Evolutionary conservation across 2,797 vertebrate species (phyloP), one percentile per base, ranked within the genome.

Genomic region (Centroberyx gerrardi): DNA sequence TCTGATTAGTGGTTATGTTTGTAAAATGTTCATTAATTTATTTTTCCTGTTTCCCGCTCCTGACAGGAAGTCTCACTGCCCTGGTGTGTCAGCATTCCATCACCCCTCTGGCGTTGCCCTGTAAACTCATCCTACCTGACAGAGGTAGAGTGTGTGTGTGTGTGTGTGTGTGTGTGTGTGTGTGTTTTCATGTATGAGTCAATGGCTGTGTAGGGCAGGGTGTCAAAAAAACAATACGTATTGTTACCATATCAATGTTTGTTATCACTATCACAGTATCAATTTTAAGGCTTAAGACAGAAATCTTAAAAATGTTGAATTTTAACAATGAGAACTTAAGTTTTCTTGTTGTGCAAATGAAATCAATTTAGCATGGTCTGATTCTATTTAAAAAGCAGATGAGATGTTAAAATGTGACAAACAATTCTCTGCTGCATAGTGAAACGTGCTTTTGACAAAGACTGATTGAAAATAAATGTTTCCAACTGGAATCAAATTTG

Each of bases 71-170:
- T 88, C 96, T 99, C 87, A 97, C 97, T 0, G 97, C 97, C 42
- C 85, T 99, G 90, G 97, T 99, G 73, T 99, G 97, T 90, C 98
- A 99, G 68, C 98, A 99, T 93, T 98, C 98, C 87, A 98, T 97
- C 90, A 99, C 97, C 1, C 96, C 98, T 0, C 86, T 99, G 94
- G 98, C 97, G 53, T 77, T 99, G 90, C 97, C 98, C 52, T 99
- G 97, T 87, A 98, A 97, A 84, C 95, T 99, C 52, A 97, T 99
- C 84, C 97, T 99, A 82, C 98, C 97, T 1, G 94, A 96, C 92
- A 95, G 94, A 97, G 98, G 98, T 99, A 95, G 1, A 1, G 22
- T 12, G 15, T 15, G 38, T 38, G 68, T 44, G 44, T 64, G 52
- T 40, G 33, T 65, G 38, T 53, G 22, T 67, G 22, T 33, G 17